A percentile compares a stretch with the other conserved stretches of the same genome.
phyloP scores from a whole-genome alignment of 2,797 vertebrate species.

The Champsocephalus esox region DNA sequence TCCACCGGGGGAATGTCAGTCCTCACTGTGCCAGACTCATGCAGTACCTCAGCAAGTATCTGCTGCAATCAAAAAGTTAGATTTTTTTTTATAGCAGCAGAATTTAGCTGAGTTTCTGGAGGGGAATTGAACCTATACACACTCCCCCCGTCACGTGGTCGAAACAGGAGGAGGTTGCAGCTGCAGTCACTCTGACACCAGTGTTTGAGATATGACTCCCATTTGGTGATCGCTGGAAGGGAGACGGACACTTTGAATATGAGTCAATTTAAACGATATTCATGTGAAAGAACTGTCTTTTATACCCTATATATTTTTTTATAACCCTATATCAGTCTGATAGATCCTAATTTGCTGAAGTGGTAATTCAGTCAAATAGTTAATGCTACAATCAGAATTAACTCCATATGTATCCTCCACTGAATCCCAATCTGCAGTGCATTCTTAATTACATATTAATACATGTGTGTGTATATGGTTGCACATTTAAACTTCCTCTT shows the following conservation, averaged over 20 bases:
- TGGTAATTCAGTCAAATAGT: not conserved
- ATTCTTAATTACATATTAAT: not conserved
- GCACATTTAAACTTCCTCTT: not conserved
- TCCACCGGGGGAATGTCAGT: slow-evolving; percentile 48
- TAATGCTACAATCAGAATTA: not conserved
- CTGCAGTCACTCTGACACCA: slow-evolving; percentile 44
- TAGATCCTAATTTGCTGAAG: not conserved
- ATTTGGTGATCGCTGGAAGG: slow-evolving; percentile 21
- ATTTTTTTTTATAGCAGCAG: slow-evolving; percentile 82
- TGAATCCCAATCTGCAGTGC: not conserved
- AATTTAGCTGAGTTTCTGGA: slow-evolving; percentile 83
- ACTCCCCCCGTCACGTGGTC: slow-evolving; percentile 91
- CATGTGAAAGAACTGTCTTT: too few species aligned
- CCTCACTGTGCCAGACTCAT: slow-evolving; percentile 38
- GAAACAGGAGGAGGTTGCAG: slow-evolving; percentile 84
- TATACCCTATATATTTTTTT: not conserved
- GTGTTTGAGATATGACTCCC: slow-evolving; percentile 45
- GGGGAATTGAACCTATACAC: slow-evolving; percentile 88
- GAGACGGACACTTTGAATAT: slow-evolving; percentile 4
- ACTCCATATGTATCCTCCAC: not conserved
- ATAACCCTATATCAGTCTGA: not conserved
- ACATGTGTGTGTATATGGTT: not conserved
- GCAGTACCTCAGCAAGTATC: slow-evolving; percentile 65
- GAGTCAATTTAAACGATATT: too few species aligned
- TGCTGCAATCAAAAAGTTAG: slow-evolving; percentile 76